Conservation (phyloP, 1,140 invertebrate species). For the Caenorhabditis remanei region DNA sequence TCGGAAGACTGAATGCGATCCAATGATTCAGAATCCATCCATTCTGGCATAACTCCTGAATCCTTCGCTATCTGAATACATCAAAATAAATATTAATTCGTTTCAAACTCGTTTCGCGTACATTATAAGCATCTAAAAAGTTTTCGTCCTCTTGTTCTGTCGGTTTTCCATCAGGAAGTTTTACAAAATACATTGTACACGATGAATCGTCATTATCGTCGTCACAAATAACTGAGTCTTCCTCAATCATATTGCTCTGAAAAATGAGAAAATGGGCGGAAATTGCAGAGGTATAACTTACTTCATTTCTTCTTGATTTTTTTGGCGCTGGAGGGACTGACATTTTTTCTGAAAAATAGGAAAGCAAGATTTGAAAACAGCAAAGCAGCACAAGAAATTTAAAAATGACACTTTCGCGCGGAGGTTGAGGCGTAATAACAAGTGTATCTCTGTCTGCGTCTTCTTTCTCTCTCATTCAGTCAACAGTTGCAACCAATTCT, state of each 20-base stretch:
- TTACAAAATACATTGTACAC: neutral
- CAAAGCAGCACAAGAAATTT: neutral
- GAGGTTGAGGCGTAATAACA: neutral
- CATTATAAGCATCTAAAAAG: conserved; percentile 23
- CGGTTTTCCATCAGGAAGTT: neutral
- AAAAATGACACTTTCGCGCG: conserved; percentile 20
- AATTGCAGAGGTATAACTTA: neutral
- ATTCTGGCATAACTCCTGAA: conserved; percentile 29
- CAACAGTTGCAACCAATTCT: neutral
- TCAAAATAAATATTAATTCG: neutral
- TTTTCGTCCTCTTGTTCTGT: neutral
- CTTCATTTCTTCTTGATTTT: conserved; percentile 34
- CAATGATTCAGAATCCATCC: conserved; percentile 20
- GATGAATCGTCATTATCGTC: conserved; percentile 5
- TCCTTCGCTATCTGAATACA: conserved; percentile 6
- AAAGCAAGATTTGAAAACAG: conserved; percentile 6
- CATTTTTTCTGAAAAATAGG: neutral
- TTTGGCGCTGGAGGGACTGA: conserved; percentile 27
- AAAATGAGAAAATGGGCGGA: neutral
- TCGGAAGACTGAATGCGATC: neutral
- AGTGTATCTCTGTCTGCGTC: conserved; percentile 2
- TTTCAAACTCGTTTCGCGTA: neutral
- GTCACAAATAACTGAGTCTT: neutral
- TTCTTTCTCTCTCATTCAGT: neutral
- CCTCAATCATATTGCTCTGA: neutral